Evolutionary conservation across 2,113 vertebrate species (phyloP).

Genomic region (Cromileptes altivelis): DNA sequence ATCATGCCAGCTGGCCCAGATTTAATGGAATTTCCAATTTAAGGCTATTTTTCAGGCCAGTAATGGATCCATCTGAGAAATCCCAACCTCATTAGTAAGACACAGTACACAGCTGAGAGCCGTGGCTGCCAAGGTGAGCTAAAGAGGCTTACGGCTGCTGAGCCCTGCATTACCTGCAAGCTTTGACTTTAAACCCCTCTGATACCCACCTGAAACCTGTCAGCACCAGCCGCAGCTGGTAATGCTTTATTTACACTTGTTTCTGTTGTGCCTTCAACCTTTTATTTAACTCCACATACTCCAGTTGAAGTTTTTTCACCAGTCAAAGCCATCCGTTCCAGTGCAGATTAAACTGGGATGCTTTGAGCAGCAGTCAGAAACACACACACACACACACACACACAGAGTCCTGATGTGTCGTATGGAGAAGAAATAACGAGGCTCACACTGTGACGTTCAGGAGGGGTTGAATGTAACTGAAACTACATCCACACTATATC

Average conservation of each 20-base stretch:
- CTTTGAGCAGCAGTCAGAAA: not conserved
- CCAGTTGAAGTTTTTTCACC: not conserved
- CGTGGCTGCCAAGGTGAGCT: not conserved
- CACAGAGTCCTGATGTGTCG: not conserved
- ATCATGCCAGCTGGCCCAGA: slow-evolving; percentile 15
- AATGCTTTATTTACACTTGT: not conserved
- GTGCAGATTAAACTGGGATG: not conserved
- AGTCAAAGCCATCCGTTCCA: not conserved
- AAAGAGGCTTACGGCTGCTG: slow-evolving; percentile 12
- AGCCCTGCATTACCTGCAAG: slow-evolving; percentile 2
- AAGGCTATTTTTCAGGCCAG: slow-evolving; percentile 36
- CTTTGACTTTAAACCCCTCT: not conserved
- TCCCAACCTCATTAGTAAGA: slow-evolving; percentile 47
- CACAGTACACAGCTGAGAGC: slow-evolving; percentile 39
- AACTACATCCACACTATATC: no score
- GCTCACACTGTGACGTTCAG: no score
- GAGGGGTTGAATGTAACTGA: no score
- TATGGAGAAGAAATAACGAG: no score
- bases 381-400: not conserved
- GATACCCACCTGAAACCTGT: not conserved
- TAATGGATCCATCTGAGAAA: slow-evolving; percentile 57
- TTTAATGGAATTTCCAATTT: slow-evolving; percentile 65
- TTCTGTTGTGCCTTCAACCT: not conserved
- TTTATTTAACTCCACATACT: not conserved
- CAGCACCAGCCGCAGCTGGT: not conserved